Evolutionary conservation across 2,888 invertebrate genomes (phyloP), one percentile per base, ranked within the genome.

Genomic region (Disparrhopalites patrizii): DNA sequence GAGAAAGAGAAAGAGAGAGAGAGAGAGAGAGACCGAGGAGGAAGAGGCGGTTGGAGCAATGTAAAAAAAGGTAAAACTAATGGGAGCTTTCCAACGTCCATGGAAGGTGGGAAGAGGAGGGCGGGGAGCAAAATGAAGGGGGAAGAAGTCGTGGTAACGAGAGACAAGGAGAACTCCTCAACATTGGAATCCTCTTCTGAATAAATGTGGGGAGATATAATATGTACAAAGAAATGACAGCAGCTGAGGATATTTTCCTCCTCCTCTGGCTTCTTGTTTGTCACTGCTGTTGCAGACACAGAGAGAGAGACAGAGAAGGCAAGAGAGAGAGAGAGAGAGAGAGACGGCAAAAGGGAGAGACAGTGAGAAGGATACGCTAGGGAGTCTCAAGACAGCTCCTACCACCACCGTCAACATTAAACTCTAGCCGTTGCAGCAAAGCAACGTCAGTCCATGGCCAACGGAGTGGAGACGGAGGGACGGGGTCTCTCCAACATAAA

Each of bases 381-480:
- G n/a, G n/a, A n/a, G n/a, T n/a, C n/a, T n/a, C n/a, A n/a, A n/a
- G n/a, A n/a, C n/a, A n/a, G n/a, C n/a, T n/a, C n/a, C n/a, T n/a
- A n/a, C n/a, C n/a, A n/a, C n/a, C n/a, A n/a, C n/a, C n/a, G n/a
- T n/a, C n/a, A n/a, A n/a, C n/a, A n/a, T n/a, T n/a, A n/a, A 13
- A 36, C 36, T 36, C 36, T 10, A 36, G 36, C 8, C 8, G 36
- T 13, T 10, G 36, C 36, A 36, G 36, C 36, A 36, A n/a, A n/a
- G 36, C 36, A 36, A 36, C 36, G 36, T n/a, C n/a, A n/a, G 47
- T 52, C 30, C 52, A 52, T 52, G 52, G 52, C 52, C 52, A 52
- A 52, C 52, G n/a, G 52, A 52, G 52, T 52, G 52, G 52, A 52
- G 52, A 52, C 52, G 52, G 52, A 52, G 52, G 52, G 52, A 52